These are phyloP conservation scores for Xiphorhynchus erythropygius DNA, from an alignment of 2,797 vertebrate species.

Conservation along the genomic window DNA sequence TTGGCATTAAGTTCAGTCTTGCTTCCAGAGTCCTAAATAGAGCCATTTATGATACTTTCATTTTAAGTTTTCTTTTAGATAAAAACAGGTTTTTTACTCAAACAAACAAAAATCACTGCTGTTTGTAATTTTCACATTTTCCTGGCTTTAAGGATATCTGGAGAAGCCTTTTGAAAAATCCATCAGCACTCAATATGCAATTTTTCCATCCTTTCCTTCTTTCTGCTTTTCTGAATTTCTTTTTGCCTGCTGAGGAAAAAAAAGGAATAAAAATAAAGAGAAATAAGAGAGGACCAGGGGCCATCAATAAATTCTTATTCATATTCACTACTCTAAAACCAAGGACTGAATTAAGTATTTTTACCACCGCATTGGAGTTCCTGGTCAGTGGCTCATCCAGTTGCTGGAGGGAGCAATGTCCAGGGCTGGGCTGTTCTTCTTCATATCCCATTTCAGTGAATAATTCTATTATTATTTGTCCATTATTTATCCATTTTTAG, in stretches of 20 bases:
- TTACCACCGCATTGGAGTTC: not conserved
- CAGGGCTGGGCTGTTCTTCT: not conserved
- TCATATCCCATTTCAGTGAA: not conserved
- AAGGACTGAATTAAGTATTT: not conserved
- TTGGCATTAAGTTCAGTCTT: conserved; percentile 8
- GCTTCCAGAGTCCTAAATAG: not conserved
- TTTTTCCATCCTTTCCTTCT: not conserved
- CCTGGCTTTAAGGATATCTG: not conserved
- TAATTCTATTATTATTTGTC: not conserved
- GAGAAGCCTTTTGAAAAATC: not conserved
- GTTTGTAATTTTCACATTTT: not conserved
- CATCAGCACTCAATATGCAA: not conserved
- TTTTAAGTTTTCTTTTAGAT: not conserved
- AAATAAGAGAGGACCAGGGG: not conserved
- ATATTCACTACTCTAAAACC: not conserved
- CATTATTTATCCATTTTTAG: not conserved
- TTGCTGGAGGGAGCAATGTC: not conserved
- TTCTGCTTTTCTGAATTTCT: not conserved
- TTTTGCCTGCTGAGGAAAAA: not conserved
- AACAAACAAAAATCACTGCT: not conserved
- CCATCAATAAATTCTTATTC: not conserved
- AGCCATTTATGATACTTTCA: not conserved
- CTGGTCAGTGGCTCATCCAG: not conserved
- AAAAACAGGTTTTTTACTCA: not conserved
- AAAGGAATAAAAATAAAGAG: not conserved